Conservation (phyloP, 2,113 vertebrate species). For the Pollimyrus isidori region DNA sequence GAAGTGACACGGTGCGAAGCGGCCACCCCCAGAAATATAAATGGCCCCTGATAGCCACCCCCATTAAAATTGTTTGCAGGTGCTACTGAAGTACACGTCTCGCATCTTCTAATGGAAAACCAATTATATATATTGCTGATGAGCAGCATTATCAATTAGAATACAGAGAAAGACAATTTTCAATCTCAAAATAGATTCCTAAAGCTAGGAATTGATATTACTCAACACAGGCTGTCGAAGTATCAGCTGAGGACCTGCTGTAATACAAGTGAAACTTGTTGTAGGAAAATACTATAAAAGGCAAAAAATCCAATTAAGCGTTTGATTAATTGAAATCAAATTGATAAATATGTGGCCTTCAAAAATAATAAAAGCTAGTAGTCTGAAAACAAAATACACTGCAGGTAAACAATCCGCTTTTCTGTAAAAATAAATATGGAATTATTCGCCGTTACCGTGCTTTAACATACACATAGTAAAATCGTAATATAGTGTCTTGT, state of each 20-base stretch:
- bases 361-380: background rate
- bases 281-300: background rate
- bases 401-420: background rate
- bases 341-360: background rate
- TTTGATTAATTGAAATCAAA: background rate
- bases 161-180: background rate
- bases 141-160: background rate
- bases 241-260: background rate
- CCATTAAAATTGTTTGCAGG: background rate
- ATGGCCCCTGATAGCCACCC: background rate
- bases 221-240: background rate
- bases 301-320: background rate
- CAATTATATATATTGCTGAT: background rate
- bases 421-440: background rate
- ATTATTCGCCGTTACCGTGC: background rate
- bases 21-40: background rate
- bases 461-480: background rate
- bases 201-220: background rate
- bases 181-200: background rate
- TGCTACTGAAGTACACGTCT: background rate
- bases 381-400: background rate
- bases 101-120: background rate
- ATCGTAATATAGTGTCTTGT: background rate
- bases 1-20: background rate
- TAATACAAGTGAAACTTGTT: background rate